Conservation (phyloP, 2,888 invertebrate genomes). For the Cheilosia variabilis region DNA sequence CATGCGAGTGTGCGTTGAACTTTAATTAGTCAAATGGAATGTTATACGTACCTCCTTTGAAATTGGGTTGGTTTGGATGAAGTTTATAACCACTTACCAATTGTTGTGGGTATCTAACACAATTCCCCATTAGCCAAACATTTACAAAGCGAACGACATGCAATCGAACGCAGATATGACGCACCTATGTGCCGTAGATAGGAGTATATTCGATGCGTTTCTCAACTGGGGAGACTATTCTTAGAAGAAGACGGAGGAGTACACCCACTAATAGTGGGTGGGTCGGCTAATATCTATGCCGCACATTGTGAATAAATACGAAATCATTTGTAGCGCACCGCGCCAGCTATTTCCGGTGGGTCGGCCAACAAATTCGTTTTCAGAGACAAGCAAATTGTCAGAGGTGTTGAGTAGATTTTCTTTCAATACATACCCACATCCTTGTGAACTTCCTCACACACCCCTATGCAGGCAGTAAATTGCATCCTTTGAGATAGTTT, state of each 20-base stretch:
- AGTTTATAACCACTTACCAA: slow-evolving; percentile 18
- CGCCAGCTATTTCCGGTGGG: slow-evolving; percentile 56
- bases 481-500: slow-evolving; percentile 29
- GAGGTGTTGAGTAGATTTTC: slow-evolving; percentile 35
- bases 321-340: slow-evolving; percentile 27
- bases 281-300: slow-evolving; percentile 30
- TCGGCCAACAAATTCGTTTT: slow-evolving; percentile 24
- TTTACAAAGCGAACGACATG: slow-evolving; percentile 40
- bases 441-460: slow-evolving; percentile 51
- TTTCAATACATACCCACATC: slow-evolving; percentile 45
- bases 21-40: slow-evolving; percentile 29
- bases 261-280: slow-evolving; percentile 37
- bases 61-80: background rate
- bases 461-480: slow-evolving; percentile 16
- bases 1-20: slow-evolving; percentile 14
- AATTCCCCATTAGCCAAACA: slow-evolving; percentile 31
- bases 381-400: slow-evolving; percentile 17
- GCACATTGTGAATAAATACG: slow-evolving; percentile 5
- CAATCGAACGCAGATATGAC: slow-evolving; percentile 41
- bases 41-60: slow-evolving; percentile 1
- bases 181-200: slow-evolving; percentile 31
- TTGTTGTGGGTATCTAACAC: slow-evolving; percentile 31
- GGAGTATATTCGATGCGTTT: slow-evolving; percentile 5
- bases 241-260: slow-evolving; percentile 40
- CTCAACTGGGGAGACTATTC: slow-evolving; percentile 30